These are phyloP conservation scores for Chloromyia formosa DNA, from an alignment of 2,888 invertebrate species.

Conservation along the genomic window DNA sequence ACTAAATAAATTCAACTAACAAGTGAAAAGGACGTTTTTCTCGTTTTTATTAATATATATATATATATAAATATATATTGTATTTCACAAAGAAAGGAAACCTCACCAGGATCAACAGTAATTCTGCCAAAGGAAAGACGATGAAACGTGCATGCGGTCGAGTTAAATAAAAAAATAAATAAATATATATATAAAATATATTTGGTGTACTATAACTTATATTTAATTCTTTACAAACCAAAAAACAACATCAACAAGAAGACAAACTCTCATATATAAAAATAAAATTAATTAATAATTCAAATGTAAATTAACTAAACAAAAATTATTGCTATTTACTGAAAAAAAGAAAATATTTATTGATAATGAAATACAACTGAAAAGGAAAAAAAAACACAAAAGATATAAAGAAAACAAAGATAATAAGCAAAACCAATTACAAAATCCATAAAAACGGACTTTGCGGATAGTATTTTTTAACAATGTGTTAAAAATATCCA, in stretches of 20 bases:
- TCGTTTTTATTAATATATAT: constrained; percentile 7
- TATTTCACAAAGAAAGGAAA: background rate
- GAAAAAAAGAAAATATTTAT: constrained; percentile 9
- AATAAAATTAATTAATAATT: background rate
- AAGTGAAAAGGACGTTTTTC: background rate
- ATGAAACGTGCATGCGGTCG: constrained; percentile 7
- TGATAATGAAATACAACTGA: too few relatives aligned
- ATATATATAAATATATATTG: background rate
- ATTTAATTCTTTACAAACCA: background rate
- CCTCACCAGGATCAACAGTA: constrained; percentile 29
- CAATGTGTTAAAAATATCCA: background rate
- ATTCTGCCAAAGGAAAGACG: constrained; percentile 1
- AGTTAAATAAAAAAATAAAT: background rate
- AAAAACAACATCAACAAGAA: background rate
- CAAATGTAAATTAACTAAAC: constrained; percentile 12
- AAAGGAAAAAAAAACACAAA: constrained; percentile 22
- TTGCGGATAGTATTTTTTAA: background rate
- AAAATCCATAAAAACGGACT: background rate
- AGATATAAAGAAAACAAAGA: background rate
- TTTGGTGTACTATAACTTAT: constrained; percentile 20
- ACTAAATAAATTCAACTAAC: constrained; percentile 72
- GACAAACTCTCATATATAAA: background rate
- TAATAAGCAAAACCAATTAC: constrained; percentile 3
- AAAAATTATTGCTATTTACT: constrained; percentile 7
- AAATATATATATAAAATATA: background rate